phyloP scores from a whole-genome alignment of 2,113 vertebrate genomes.

The Zosterops borbonicus region DNA sequence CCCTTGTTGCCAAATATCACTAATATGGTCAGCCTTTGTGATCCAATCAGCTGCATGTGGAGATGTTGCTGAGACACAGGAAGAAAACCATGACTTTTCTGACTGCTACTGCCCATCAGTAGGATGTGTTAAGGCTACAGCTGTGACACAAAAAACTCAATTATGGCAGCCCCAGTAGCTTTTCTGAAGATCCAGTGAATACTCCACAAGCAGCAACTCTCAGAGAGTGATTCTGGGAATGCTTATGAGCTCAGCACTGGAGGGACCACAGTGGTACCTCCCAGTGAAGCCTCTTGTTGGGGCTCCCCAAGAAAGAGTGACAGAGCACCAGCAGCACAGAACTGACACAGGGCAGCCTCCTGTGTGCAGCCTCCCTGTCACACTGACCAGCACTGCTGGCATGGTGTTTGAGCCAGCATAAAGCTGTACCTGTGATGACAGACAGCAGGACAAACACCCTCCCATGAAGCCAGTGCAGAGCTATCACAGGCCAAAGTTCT shows the following conservation, averaged over 20 bases:
- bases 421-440: not conserved
- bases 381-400: not conserved
- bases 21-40: not conserved
- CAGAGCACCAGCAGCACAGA: not conserved
- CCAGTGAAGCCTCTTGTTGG: not conserved
- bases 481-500: not conserved
- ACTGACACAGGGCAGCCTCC: not conserved
- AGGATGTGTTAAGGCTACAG: not conserved
- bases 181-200: not conserved
- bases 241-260: not conserved
- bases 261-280: not conserved
- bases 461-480: not conserved
- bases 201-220: not conserved
- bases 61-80: not conserved
- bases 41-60: not conserved
- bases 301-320: not conserved
- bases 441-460: not conserved
- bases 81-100: not conserved
- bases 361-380: not conserved
- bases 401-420: not conserved
- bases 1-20: not conserved
- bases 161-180: not conserved
- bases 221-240: not conserved
- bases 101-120: not conserved
- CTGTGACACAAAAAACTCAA: not conserved